These are phyloP conservation scores for Zonitis immaculata DNA, from an alignment of 2,888 invertebrate species.

Conservation along the genomic window DNA sequence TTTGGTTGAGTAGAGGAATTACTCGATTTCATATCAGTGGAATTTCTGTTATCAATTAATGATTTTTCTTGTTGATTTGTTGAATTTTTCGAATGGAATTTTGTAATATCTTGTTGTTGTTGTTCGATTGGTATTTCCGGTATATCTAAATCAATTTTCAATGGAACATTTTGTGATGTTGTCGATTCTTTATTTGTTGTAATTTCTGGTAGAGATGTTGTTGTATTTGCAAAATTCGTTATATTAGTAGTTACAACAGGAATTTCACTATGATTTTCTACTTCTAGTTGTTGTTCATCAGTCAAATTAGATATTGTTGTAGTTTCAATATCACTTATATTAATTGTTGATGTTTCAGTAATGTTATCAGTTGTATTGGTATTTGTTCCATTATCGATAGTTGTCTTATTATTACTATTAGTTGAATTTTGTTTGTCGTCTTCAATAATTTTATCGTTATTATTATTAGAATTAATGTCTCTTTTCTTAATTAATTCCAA, in stretches of 20 bases:
- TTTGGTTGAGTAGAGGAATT: too few relatives aligned
- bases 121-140: neutral
- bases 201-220: neutral
- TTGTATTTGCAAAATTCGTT: too few relatives aligned
- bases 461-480: neutral
- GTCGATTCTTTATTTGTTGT: neutral
- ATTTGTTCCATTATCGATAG: neutral
- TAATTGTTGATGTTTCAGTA: slow-evolving; percentile 6
- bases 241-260: too few relatives aligned
- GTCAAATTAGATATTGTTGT: slow-evolving; percentile 8
- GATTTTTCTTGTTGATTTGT: slow-evolving; percentile 7
- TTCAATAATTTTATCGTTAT: too few relatives aligned
- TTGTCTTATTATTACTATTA: neutral
- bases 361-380: neutral
- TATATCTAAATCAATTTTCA: neutral
- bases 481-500: neutral
- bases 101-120: neutral
- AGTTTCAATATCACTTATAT: slow-evolving; percentile 8
- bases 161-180: neutral
- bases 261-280: too few relatives aligned
- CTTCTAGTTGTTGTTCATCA: slow-evolving; percentile 1
- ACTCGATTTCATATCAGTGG: too few relatives aligned
- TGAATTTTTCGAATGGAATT: slow-evolving; percentile 2
- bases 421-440: too few relatives aligned
- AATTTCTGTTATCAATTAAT: slow-evolving; percentile 2